Percentiles rank a stretch among this genome's conserved stretches.
phyloP scores from a whole-genome alignment of 2,888 invertebrate genomes.

The Nomada flava region DNA sequence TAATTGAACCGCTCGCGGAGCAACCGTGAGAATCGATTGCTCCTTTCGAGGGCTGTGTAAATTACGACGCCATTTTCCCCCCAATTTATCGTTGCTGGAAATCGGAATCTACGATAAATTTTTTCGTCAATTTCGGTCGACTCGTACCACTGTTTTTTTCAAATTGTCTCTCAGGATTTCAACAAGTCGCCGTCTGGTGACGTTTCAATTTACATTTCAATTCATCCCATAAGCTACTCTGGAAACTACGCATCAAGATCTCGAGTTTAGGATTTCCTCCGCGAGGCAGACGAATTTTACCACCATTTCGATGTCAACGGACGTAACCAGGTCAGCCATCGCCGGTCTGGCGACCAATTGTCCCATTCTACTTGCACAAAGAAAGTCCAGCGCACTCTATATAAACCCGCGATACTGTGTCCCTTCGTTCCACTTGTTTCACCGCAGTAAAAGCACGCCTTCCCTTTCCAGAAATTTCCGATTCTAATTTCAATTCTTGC shows the following conservation, averaged over 20 bases:
- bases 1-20: constrained; percentile 34
- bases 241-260: neutral
- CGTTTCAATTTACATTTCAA: too few species aligned
- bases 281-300: neutral
- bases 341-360: constrained; percentile 27
- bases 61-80: constrained; percentile 25
- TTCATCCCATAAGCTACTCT: too few species aligned
- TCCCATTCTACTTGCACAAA: constrained; percentile 15
- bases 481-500: neutral
- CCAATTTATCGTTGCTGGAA: too few species aligned
- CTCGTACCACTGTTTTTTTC: too few species aligned
- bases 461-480: neutral
- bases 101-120: too few species aligned
- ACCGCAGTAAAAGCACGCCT: neutral
- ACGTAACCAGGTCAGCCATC: constrained; percentile 39
- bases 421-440: neutral
- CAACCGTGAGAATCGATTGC: constrained; percentile 23
- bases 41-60: constrained; percentile 29
- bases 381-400: neutral
- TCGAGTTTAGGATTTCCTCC: neutral
- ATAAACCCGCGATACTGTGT: neutral
- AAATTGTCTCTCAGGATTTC: too few species aligned
- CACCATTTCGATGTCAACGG: constrained; percentile 21
- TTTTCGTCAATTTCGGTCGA: too few species aligned
- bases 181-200: too few species aligned